These are phyloP conservation scores for Aramus guarauna DNA, from an alignment of 2,113 vertebrate species.

Conservation along the genomic window DNA sequence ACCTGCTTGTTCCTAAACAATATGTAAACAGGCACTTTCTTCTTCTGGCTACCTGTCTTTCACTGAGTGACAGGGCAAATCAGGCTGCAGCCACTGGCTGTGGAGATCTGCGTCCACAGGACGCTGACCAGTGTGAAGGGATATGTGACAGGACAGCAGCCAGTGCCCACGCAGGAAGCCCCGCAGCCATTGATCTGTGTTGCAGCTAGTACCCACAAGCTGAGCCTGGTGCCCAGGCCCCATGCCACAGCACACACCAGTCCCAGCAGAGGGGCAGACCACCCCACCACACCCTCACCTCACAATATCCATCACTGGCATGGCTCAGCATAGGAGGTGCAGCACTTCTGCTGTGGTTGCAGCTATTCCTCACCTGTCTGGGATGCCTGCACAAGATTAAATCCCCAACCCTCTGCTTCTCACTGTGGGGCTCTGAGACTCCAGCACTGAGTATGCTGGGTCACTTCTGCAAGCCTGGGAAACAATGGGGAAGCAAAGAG, in stretches of 20 bases:
- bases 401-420: not conserved
- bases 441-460: not conserved
- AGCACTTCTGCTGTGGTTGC: not conserved
- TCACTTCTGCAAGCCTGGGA: not conserved
- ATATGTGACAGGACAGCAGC: not conserved
- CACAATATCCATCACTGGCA: accelerated
- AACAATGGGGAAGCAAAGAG: not conserved
- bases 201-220: not conserved
- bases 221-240: constrained; percentile 36
- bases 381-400: not conserved
- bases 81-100: constrained; percentile 24
- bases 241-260: not conserved
- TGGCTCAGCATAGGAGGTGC: not conserved
- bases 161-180: accelerated
- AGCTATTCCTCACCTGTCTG: not conserved
- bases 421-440: not conserved
- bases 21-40: not conserved
- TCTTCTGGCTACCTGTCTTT: not conserved
- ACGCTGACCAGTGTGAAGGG: constrained; percentile 72
- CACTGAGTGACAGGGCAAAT: not conserved
- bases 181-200: not conserved
- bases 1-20: not conserved
- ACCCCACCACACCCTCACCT: not conserved
- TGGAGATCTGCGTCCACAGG: constrained; percentile 66
- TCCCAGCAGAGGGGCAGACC: not conserved